phyloP scores from a whole-genome alignment of 2,113 vertebrate genomes.

The Erythrocercus mccallii region DNA sequence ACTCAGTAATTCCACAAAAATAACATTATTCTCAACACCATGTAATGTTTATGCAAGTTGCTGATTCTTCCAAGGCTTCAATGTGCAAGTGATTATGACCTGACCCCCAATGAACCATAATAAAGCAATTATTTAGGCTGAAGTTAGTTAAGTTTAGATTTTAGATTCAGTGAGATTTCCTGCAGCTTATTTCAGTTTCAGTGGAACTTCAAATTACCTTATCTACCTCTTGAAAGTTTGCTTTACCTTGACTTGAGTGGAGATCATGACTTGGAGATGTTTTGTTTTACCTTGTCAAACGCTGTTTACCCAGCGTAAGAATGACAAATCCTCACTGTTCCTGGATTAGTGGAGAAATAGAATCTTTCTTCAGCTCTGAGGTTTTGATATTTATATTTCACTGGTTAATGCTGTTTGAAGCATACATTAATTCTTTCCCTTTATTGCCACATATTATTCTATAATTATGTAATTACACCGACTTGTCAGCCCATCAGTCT shows the following conservation, averaged over 20 bases:
- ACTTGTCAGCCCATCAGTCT: slow-evolving; percentile 19
- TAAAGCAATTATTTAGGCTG: slow-evolving; percentile 24
- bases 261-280: background rate
- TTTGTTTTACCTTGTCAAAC: background rate
- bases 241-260: background rate
- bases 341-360: background rate
- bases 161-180: background rate
- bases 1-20: slow-evolving; percentile 1
- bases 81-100: slow-evolving; percentile 6
- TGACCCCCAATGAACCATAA: background rate
- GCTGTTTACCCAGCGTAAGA: background rate
- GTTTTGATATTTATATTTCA: background rate
- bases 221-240: background rate
- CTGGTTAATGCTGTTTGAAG: slow-evolving; percentile 8
- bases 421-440: background rate
- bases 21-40: slow-evolving; percentile 20
- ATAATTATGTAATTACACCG: slow-evolving; percentile 17
- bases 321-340: background rate
- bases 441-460: slow-evolving; percentile 18
- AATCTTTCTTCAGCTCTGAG: background rate
- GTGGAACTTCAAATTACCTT: background rate
- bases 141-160: background rate
- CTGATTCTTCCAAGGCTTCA: slow-evolving; percentile 1
- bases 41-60: slow-evolving; percentile 52
- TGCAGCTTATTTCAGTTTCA: background rate